Evolutionary conservation across 2,888 invertebrate species (phyloP), one percentile per base, ranked within the genome.

Genomic region (Caenorhabditis sp.): DNA sequence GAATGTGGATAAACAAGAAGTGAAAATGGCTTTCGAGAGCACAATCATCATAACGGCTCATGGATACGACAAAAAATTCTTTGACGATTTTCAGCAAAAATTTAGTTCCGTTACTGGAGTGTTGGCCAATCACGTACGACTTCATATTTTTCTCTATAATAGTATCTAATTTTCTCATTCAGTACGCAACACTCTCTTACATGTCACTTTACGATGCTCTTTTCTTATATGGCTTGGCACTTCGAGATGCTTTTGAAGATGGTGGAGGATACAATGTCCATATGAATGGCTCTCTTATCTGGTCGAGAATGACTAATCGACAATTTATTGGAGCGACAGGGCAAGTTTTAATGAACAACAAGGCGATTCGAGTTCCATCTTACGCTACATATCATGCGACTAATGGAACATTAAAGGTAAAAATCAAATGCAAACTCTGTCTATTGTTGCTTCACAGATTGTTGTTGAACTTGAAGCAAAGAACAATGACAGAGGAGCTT

Each of bases 341-440:
- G 0, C 90, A 90, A 82, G 90, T 90, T n/a, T 65, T 90, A 11
- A 90, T 91, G 85, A 90, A 90, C 78, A 89, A 90, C 72, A 90
- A 90, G 58, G 90, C 88, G 15, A 88, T 90, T 51, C 84, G 90
- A 3, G 90, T 90, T 13, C 90, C 90, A 4, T 88, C 88, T 15
- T 90, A 90, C 77, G 90, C 90, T 3, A 90, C 90, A 2, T 90
- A 90, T 76, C 82, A 88, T 69, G 82, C 86, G 3, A 79, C 82
- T 9, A 91, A 90, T 53, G 90, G 90, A 22, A 88, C 89, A 2
- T 65, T 90, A 67, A 86, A 85, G 53, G 82, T 82, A n/a, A 13
- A n/a, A n/a, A n/a, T n/a, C n/a, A n/a, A n/a, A n/a, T n/a, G n/a
- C n/a, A n/a, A n/a, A n/a, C n/a, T n/a, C n/a, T n/a, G n/a, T n/a